phyloP scores from a whole-genome alignment of 2,797 vertebrate genomes.

The Pseudochaenichthys georgianus region DNA sequence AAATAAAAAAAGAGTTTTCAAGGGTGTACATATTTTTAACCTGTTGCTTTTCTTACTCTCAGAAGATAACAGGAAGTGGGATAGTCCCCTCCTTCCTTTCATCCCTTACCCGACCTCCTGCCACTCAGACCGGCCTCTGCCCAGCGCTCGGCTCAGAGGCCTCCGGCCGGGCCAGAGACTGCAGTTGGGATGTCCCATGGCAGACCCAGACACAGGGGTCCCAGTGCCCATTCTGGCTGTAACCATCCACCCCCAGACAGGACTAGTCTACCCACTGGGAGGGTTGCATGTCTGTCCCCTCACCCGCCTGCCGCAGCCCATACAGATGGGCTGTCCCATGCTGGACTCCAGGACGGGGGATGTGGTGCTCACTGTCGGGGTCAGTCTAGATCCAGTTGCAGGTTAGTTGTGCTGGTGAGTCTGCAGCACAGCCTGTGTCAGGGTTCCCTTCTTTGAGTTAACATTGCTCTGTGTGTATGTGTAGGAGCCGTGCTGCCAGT shows the following conservation, averaged over 20 bases:
- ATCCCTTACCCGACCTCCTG: constrained; percentile 86
- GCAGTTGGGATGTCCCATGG: constrained; percentile 87
- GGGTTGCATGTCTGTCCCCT: constrained; percentile 88
- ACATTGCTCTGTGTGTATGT: constrained; percentile 20
- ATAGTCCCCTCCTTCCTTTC: constrained; percentile 87
- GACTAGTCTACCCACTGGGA: constrained; percentile 88
- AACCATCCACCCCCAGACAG: constrained; percentile 89
- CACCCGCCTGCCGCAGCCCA: constrained; percentile 84
- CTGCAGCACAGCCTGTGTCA: background rate
- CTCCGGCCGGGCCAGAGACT: constrained; percentile 83
- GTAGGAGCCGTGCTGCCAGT: constrained; percentile 88
- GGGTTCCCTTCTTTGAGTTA: background rate
- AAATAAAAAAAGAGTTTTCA: background rate
- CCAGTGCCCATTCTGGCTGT: constrained; percentile 91
- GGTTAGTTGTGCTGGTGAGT: constrained; percentile 75
- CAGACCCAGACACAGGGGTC: constrained; percentile 86
- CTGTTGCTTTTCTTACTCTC: constrained; percentile 15
- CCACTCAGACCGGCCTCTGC: constrained; percentile 77
- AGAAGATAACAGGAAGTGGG: constrained; percentile 83
- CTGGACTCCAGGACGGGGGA: constrained; percentile 83
- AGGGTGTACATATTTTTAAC: background rate
- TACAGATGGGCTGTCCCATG: constrained; percentile 90
- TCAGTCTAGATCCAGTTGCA: constrained; percentile 85
- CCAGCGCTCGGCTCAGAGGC: constrained; percentile 72
- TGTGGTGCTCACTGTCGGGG: constrained; percentile 87